These are phyloP conservation scores for Lamellibrachia columna DNA, from an alignment of 2,888 invertebrate species.

Conservation along the genomic window DNA sequence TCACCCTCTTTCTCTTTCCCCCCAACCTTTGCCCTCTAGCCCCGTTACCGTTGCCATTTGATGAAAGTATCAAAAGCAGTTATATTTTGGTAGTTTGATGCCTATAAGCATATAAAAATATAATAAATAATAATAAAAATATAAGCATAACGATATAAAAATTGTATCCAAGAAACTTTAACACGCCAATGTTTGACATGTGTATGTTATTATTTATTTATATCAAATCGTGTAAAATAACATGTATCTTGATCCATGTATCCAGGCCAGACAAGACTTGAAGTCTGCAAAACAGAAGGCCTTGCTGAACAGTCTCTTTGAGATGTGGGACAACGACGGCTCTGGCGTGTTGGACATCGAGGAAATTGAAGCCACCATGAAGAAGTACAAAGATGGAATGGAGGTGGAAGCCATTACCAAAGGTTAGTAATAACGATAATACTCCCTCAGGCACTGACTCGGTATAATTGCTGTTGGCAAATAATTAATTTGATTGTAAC, in stretches of 20 bases:
- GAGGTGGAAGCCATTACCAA: constrained; percentile 56
- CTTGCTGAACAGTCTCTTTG: constrained; percentile 61
- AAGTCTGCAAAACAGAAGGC: constrained; percentile 57
- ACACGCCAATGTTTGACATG: too few species aligned
- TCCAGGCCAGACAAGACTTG: constrained; percentile 56
- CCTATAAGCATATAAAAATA: too few species aligned
- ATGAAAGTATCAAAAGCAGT: too few species aligned
- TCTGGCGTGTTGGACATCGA: constrained; percentile 62
- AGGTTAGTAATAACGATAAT: constrained; percentile 44
- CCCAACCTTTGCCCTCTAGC: not conserved
- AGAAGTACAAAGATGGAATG: constrained; percentile 63
- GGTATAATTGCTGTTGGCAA: too few species aligned
- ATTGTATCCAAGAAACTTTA: too few species aligned
- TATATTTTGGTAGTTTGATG: too few species aligned
- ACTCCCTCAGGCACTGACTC: not conserved
- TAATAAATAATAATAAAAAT: too few species aligned
- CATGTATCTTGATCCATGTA: not conserved
- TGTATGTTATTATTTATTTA: not conserved
- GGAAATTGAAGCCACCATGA: constrained; percentile 58
- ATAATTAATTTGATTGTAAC: too few species aligned
- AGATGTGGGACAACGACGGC: constrained; percentile 66
- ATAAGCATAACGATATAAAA: too few species aligned
- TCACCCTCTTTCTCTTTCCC: not conserved
- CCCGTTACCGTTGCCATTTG: not conserved
- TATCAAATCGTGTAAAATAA: not conserved